Percentiles rank a stretch among this genome's conserved stretches.
phyloP scores from a whole-genome alignment of 2,888 invertebrate species.

The Limenitis camilla region DNA sequence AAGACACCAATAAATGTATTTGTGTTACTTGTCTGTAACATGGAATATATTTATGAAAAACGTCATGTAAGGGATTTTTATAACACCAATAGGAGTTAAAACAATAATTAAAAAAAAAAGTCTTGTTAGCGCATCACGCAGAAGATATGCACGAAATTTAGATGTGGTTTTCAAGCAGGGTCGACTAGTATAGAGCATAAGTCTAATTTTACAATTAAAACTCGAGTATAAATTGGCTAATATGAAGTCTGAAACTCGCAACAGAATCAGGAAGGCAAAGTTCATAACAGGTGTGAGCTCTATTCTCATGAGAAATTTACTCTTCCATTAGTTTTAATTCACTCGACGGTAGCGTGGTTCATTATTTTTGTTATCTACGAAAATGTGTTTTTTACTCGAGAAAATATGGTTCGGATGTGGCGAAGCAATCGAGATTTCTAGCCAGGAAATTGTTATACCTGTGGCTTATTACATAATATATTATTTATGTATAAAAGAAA shows the following conservation, averaged over 20 bases:
- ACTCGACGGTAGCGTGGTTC: conserved; percentile 49
- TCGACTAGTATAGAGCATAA: no score
- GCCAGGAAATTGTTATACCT: neutral
- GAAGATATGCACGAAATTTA: no score
- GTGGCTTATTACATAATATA: neutral
- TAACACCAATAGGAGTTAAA: no score
- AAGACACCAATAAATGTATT: no score
- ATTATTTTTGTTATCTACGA: conserved; percentile 50
- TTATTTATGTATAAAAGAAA: no score
- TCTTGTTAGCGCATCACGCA: no score
- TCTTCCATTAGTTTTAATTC: conserved; percentile 74
- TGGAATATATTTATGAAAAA: no score
- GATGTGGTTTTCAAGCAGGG: no score
- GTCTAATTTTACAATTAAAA: conserved; percentile 1
- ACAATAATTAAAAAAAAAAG: no score
- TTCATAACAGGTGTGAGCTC: conserved; percentile 41
- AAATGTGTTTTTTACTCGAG: conserved; percentile 14
- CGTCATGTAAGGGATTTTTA: no score
- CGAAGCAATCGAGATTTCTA: neutral
- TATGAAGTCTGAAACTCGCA: conserved; percentile 27
- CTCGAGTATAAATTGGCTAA: conserved; percentile 6
- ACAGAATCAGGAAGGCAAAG: conserved; percentile 47
- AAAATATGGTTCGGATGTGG: conserved; percentile 3
- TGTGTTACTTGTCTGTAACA: no score
- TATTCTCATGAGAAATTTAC: conserved; percentile 73